Evolutionary conservation across 64 coral and sea anemone genomes (phyloP).

Genomic region (Trachythela sp.): DNA sequence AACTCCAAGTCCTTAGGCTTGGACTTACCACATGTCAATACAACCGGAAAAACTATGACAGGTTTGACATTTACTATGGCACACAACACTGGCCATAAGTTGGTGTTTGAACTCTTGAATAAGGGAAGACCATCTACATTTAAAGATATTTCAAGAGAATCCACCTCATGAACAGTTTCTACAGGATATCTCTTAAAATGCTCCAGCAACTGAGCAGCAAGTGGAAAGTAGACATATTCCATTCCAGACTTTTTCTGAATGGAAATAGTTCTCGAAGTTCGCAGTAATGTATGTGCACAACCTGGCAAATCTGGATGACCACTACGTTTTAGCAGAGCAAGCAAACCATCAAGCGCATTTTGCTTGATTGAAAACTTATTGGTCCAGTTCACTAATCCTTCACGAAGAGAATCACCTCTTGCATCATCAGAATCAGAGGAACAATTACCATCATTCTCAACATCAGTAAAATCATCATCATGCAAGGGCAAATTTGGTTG

Average conservation of each 20-base stretch:
- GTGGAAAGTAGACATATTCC: background rate
- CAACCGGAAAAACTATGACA: background rate
- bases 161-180: background rate
- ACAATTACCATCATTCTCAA: no score
- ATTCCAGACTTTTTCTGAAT: slow-evolving; percentile 11
- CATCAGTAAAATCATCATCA: no score
- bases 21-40: background rate
- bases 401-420: background rate
- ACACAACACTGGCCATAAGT: slow-evolving; percentile 9
- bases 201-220: background rate
- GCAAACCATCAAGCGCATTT: background rate
- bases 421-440: background rate
- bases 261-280: background rate
- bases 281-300: background rate
- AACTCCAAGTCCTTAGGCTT: background rate
- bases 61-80: slow-evolving; percentile 4
- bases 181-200: background rate
- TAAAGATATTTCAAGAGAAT: background rate
- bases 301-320: background rate
- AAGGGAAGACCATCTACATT: slow-evolving; percentile 14
- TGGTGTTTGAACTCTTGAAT: background rate
- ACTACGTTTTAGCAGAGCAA: background rate
- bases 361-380: background rate
- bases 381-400: background rate
- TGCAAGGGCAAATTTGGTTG: no score